A percentile compares a stretch with the other conserved stretches of the same genome.
Evolutionary conservation across 2,113 vertebrate genomes (phyloP).

Genomic region (Rhinolophus sinicus): DNA sequence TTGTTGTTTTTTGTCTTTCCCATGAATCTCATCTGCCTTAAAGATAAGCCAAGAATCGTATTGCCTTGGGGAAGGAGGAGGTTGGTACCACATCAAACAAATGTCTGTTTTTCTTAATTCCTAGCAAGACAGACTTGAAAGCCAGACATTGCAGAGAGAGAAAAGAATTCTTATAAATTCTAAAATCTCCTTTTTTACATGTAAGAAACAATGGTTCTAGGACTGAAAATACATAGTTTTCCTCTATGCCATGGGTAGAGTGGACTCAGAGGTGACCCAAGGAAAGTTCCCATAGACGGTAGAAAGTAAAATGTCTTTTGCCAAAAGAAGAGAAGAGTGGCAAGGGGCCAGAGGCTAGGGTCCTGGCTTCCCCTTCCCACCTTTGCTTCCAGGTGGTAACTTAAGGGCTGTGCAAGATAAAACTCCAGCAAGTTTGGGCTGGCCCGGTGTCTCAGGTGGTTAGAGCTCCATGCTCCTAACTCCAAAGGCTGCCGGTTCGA

Average conservation of each 20-base stretch:
- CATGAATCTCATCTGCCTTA: neutral
- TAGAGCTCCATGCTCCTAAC: too few species aligned
- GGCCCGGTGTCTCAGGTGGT: too few species aligned
- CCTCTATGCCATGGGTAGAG: neutral
- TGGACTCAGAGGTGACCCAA: neutral
- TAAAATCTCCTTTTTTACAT: neutral
- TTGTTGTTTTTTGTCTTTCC: neutral
- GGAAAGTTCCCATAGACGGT: neutral
- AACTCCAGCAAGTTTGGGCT: neutral
- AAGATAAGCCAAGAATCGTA: neutral
- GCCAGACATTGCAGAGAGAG: neutral
- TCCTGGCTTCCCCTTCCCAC: neutral
- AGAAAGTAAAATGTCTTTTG: neutral
- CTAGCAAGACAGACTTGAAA: neutral
- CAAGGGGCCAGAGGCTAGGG: neutral
- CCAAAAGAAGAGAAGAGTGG: neutral
- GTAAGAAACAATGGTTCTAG: neutral
- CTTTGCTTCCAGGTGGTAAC: neutral
- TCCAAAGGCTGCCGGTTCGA: too few species aligned
- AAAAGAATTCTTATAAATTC: neutral
- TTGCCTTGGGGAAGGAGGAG: neutral
- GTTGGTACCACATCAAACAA: neutral
- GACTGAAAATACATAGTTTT: conserved; percentile 5
- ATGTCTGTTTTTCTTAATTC: neutral
- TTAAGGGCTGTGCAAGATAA: neutral